These are phyloP conservation scores for Macrostomum lignano DNA, from an alignment of 1,140 invertebrate species.

Conservation along the genomic window DNA sequence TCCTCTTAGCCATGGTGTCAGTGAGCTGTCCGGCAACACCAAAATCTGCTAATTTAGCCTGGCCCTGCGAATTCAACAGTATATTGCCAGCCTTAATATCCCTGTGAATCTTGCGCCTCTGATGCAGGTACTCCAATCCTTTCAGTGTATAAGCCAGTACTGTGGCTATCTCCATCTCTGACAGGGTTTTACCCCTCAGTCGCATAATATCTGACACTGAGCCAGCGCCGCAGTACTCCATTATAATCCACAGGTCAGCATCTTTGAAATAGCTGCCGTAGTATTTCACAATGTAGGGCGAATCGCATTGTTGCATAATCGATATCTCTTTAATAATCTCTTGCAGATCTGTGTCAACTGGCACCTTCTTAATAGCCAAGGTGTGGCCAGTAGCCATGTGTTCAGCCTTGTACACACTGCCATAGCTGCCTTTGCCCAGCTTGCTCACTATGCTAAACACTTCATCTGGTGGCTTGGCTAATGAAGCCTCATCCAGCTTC, in stretches of 20 bases:
- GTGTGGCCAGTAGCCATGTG: constrained; percentile 25
- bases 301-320: constrained; percentile 99
- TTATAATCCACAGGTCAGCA: constrained; percentile 95
- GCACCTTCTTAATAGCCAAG: constrained; percentile 93
- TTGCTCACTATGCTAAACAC: constrained; percentile 2
- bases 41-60: too few relatives aligned
- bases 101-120: constrained; percentile 72
- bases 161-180: constrained; percentile 82
- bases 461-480: constrained; percentile 1
- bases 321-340: constrained; percentile 99
- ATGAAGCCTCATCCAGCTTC: constrained; percentile 3
- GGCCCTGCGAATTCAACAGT: constrained; percentile 71
- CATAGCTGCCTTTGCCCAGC: constrained; percentile 7
- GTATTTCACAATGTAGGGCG: constrained; percentile 89
- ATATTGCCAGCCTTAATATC: constrained; percentile 90
- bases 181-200: constrained; percentile 73
- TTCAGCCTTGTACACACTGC: constrained; percentile 6
- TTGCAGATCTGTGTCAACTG: constrained; percentile 89
- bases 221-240: constrained; percentile 98
- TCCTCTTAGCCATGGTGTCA: too few relatives aligned
- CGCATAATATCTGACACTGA: constrained; percentile 97
- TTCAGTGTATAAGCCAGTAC: constrained; percentile 76
- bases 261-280: constrained; percentile 99
- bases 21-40: too few relatives aligned
- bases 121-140: constrained; percentile 79